These are phyloP conservation scores for Dexiosoma caninum DNA, from an alignment of 2,888 invertebrate species.

Conservation along the genomic window DNA sequence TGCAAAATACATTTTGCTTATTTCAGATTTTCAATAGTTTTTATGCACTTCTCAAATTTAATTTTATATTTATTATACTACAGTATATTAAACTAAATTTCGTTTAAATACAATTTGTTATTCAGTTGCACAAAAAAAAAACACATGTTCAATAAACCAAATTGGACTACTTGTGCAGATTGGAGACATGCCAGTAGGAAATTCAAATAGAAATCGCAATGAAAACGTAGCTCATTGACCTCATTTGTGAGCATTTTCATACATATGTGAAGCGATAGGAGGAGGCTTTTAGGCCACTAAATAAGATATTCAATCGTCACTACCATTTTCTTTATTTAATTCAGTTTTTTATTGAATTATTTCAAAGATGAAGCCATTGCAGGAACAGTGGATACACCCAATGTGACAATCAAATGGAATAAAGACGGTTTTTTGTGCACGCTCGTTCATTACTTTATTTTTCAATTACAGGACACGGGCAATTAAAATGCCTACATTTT, in stretches of 20 bases:
- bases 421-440: no score
- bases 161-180: constrained; percentile 6
- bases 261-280: no score
- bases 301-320: no score
- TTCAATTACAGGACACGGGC: no score
- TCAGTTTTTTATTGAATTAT: no score
- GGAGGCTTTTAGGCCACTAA: no score
- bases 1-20: not conserved
- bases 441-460: no score
- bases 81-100: constrained; percentile 43
- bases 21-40: not conserved
- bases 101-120: constrained; percentile 28
- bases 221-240: not conserved
- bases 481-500: no score
- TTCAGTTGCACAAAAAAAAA: not conserved
- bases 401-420: no score
- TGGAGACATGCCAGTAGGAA: constrained; percentile 15
- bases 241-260: not conserved
- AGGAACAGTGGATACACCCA: no score
- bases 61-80: constrained; percentile 12
- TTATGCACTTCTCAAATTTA: not conserved
- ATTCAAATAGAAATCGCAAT: not conserved
- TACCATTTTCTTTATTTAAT: no score
- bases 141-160: constrained; percentile 31
- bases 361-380: no score